Conservation (phyloP, 2,888 invertebrate genomes). For the Candidula unifasciata region DNA sequence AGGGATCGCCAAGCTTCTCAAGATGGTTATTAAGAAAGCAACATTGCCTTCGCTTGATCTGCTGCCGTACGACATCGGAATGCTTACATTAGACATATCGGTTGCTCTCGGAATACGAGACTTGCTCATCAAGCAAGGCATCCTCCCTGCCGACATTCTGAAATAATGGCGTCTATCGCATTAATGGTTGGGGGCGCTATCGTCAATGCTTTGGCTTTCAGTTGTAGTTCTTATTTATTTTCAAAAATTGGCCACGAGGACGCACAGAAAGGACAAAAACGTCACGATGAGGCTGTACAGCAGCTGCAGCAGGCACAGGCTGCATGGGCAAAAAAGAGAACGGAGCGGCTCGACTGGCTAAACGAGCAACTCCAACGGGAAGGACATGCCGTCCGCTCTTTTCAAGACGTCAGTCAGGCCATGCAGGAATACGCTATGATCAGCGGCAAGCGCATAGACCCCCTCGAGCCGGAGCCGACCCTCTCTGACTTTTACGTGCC, state of each 20-base stretch:
- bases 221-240: no score
- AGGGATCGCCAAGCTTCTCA: not conserved
- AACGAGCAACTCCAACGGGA: not conserved
- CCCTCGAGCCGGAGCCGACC: not conserved
- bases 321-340: no score
- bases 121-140: not conserved
- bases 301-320: not conserved
- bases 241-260: no score
- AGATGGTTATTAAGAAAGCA: no score
- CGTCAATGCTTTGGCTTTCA: no score
- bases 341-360: not conserved
- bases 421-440: slow-evolving; percentile 4
- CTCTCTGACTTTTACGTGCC: not conserved
- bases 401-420: no score
- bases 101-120: not conserved
- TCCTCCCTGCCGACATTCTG: not conserved
- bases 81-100: no score
- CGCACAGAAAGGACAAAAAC: not conserved
- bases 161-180: no score
- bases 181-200: no score
- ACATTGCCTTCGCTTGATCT: no score
- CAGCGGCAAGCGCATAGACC: not conserved
- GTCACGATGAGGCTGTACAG: slow-evolving; percentile 16
- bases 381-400: no score
- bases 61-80: no score